Conservation (phyloP, 2,888 invertebrate species). For the Agrilus biguttatus region DNA sequence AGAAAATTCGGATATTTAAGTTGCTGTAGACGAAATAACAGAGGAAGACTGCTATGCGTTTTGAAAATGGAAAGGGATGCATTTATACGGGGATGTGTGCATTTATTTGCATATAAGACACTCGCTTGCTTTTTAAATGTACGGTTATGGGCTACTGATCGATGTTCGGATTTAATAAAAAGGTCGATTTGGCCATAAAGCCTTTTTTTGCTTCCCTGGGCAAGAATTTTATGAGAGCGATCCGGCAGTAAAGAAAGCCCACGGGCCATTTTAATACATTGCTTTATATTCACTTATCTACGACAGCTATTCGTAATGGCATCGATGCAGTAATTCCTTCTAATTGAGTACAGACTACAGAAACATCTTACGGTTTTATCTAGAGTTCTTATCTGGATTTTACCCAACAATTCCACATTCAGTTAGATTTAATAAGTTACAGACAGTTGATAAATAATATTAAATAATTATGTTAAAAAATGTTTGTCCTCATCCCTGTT, state of each 20-base stretch:
- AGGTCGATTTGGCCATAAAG: slow-evolving; percentile 22
- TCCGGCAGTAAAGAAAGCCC: slow-evolving; percentile 6
- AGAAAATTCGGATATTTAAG: slow-evolving; percentile 5
- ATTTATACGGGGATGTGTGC: slow-evolving; percentile 15
- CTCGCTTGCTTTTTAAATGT: slow-evolving; percentile 21
- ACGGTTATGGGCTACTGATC: slow-evolving; percentile 23
- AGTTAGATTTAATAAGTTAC: too few relatives aligned
- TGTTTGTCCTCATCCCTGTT: too few relatives aligned
- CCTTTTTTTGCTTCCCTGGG: slow-evolving; percentile 13
- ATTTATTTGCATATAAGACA: slow-evolving; percentile 23
- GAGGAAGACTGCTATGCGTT: slow-evolving; percentile 1
- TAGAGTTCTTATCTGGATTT: too few relatives aligned
- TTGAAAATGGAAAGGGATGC: slow-evolving; percentile 4
- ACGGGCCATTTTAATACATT: too few relatives aligned
- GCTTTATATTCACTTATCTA: too few relatives aligned
- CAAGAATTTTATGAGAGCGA: slow-evolving; percentile 1
- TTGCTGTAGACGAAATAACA: slow-evolving; percentile 6
- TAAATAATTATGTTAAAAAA: too few relatives aligned
- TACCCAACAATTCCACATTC: too few relatives aligned
- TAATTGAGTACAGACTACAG: too few relatives aligned
- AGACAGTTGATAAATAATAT: too few relatives aligned
- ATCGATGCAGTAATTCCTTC: too few relatives aligned
- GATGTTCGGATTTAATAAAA: slow-evolving; percentile 27
- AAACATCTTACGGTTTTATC: too few relatives aligned
- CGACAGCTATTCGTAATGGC: too few relatives aligned